These are phyloP conservation scores for Sesamia inferens DNA, from an alignment of 2,888 invertebrate species.

Conservation along the genomic window DNA sequence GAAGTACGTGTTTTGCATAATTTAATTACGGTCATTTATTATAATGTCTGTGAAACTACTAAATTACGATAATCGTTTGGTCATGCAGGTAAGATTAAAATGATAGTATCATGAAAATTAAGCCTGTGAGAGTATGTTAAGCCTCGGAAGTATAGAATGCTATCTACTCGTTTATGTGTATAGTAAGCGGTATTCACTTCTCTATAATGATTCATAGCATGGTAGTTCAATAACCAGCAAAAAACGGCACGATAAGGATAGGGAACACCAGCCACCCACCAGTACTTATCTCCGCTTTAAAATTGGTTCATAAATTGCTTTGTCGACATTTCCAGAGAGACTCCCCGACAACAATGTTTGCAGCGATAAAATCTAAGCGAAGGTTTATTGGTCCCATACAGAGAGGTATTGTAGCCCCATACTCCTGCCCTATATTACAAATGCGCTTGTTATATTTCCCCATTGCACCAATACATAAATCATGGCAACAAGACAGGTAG, in stretches of 20 bases:
- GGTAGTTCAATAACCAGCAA: background rate
- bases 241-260: background rate
- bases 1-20: constrained; percentile 65
- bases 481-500: constrained; percentile 46
- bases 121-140: constrained; percentile 16
- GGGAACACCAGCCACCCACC: background rate
- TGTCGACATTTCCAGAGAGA: constrained; percentile 22
- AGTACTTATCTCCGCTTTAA: constrained; percentile 29
- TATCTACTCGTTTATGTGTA: background rate
- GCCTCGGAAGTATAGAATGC: background rate
- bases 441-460: constrained; percentile 39
- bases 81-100: constrained; percentile 26
- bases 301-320: constrained; percentile 46
- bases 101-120: constrained; percentile 20
- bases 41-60: constrained; percentile 42
- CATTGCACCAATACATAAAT: constrained; percentile 50
- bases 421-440: constrained; percentile 22
- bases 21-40: constrained; percentile 52
- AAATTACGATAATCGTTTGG: constrained; percentile 43
- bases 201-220: background rate
- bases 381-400: constrained; percentile 20
- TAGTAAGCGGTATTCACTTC: background rate
- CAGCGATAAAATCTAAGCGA: constrained; percentile 39
- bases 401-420: constrained; percentile 30
- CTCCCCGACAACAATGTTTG: constrained; percentile 27